Evolutionary conservation across 1,140 invertebrate genomes (phyloP).

Genomic region (Babylonia areolata): DNA sequence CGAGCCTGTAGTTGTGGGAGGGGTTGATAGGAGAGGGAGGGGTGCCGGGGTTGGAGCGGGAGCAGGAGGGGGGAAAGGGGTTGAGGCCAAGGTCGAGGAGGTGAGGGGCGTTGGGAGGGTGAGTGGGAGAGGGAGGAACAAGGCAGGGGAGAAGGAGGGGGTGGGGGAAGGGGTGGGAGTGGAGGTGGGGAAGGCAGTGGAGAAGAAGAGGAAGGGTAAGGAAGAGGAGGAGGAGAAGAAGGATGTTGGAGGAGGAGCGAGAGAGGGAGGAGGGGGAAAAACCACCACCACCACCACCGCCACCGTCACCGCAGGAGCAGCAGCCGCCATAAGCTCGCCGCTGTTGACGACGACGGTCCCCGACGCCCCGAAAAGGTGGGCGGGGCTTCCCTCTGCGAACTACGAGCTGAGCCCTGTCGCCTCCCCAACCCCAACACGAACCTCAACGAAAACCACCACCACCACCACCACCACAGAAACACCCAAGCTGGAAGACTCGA

Average conservation of each 20-base stretch:
- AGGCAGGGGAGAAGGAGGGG: background rate
- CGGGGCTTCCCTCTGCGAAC: slow-evolving; percentile 15
- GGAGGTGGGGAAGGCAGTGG: background rate
- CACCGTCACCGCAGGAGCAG: too few species aligned
- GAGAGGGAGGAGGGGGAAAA: background rate
- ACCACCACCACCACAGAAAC: background rate
- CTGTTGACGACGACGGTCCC: background rate
- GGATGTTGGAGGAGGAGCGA: background rate
- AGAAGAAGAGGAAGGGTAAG: background rate
- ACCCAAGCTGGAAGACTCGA: slow-evolving; percentile 15
- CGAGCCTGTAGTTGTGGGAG: background rate
- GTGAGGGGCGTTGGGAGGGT: background rate
- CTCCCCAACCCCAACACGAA: background rate
- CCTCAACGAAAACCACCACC: too few species aligned
- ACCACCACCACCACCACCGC: too few species aligned
- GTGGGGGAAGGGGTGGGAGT: background rate
- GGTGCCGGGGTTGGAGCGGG: too few species aligned
- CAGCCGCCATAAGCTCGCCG: background rate
- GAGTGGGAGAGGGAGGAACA: background rate
- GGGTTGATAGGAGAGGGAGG: background rate
- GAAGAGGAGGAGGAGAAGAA: background rate
- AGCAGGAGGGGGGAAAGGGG: background rate
- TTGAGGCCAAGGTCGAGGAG: background rate
- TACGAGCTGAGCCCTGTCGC: background rate
- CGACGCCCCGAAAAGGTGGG: slow-evolving; percentile 1